Conservation (phyloP, 53 echinoderm and acorn worm genomes). For the Crossaster papposus region DNA sequence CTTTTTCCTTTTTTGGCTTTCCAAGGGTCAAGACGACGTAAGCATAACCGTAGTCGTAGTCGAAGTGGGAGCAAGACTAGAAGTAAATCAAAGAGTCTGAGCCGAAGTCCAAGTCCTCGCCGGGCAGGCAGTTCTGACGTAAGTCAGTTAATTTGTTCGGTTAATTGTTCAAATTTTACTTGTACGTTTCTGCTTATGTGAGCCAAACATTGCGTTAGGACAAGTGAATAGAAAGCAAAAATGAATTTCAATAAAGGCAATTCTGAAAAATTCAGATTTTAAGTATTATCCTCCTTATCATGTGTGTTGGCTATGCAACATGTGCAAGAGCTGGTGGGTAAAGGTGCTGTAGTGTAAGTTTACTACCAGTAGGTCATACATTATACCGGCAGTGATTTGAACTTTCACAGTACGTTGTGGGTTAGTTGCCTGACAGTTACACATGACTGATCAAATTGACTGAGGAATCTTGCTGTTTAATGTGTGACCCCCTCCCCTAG, state of each 20-base stretch:
- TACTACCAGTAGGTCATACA: too few species aligned
- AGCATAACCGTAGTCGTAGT: constrained; percentile 38
- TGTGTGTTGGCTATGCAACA: too few species aligned
- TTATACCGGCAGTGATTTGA: too few species aligned
- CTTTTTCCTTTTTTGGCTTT: neutral
- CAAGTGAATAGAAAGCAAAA: neutral
- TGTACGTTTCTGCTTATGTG: neutral
- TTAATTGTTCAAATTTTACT: neutral
- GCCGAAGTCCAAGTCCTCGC: constrained; percentile 35
- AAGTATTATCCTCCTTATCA: too few species aligned
- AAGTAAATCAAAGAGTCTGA: constrained; percentile 31
- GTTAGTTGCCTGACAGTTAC: neutral
- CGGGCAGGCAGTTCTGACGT: constrained; percentile 37
- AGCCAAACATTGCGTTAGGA: constrained; percentile 24
- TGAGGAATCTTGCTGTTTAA: constrained; percentile 53
- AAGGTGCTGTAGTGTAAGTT: too few species aligned
- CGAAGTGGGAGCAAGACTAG: constrained; percentile 49
- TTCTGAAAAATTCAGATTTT: too few species aligned
- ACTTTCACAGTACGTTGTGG: too few species aligned
- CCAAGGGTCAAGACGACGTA: constrained; percentile 24
- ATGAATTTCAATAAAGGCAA: too few species aligned
- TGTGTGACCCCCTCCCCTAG: constrained; percentile 48
- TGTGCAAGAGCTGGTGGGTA: too few species aligned
- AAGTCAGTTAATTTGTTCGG: neutral
- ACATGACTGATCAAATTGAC: constrained; percentile 16